Evolutionary conservation across 1,140 invertebrate genomes (phyloP), one percentile per base, ranked within the genome.

Genomic region (Tribolium madens): DNA sequence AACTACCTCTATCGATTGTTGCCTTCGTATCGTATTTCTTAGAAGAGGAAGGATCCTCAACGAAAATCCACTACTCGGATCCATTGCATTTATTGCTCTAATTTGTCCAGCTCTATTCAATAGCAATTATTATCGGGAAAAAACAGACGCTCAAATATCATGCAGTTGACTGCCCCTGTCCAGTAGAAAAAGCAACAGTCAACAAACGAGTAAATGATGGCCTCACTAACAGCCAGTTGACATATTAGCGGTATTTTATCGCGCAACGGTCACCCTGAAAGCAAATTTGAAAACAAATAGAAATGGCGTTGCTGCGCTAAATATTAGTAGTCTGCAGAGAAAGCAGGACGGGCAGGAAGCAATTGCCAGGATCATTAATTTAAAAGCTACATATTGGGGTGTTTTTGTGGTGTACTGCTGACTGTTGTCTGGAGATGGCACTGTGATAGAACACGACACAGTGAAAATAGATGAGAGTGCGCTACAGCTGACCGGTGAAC

Each of bases 371-470:
- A 85, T 85, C 84, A 85, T 85, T 85, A 85, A 85, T 85, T 85
- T 85, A 84, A 85, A 84, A 84, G 84, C 84, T 85, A 85, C 84
- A 85, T 85, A 85, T 85, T 85, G 84, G 84, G 81, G 81, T 85
- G 84, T 85, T 85, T 85, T 85, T 85, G 84, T 84, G 84, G 82
- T 83, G 84, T 85, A 85, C 84, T 85, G 84, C 84, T 85, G 84
- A 85, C 81, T 85, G 83, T 84, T 85, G 84, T 85, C 84, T 85
- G 84, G 84, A 85, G 84, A 85, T 85, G 84, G 84, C 84, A 85
- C 83, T 82, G 83, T 84, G 84, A 85, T 85, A 85, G 84, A 85
- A 85, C 84, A 85, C 84, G 84, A 83, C 81, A 81, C 80, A 78
- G 79, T 78, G 79, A 82, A 81, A 85, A 85, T 84, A 80, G 82